phyloP scores from a whole-genome alignment of 2,888 invertebrate species.

The Lycocerus yunnanus region DNA sequence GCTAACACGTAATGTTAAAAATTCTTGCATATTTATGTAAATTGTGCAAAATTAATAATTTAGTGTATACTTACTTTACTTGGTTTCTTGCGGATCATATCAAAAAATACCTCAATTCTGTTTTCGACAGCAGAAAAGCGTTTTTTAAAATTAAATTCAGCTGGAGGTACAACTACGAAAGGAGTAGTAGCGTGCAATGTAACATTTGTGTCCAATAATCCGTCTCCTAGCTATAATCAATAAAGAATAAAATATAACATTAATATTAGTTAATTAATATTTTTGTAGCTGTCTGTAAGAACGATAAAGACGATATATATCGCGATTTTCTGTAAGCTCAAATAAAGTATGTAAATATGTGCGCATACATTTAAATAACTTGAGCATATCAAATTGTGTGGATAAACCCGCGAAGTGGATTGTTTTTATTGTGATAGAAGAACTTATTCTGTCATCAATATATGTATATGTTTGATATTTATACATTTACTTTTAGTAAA shows the following conservation, averaged over 20 bases:
- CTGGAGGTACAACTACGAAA: conserved; percentile 67
- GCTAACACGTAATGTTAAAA: too few relatives aligned
- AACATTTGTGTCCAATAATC: conserved; percentile 60
- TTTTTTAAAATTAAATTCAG: conserved; percentile 68
- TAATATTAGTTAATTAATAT: conserved; percentile 16
- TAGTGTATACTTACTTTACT: conserved; percentile 41
- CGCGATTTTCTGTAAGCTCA: conserved; percentile 19
- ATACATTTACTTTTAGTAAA: not conserved
- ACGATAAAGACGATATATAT: conserved; percentile 13
- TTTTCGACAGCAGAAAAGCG: conserved; percentile 71
- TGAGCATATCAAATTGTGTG: conserved; percentile 40
- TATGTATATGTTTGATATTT: not conserved
- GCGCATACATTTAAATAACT: conserved; percentile 48
- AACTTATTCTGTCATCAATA: conserved; percentile 23
- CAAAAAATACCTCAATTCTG: conserved; percentile 65
- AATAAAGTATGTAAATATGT: conserved; percentile 46
- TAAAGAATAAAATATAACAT: conserved; percentile 1
- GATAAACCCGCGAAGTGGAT: conserved; percentile 40
- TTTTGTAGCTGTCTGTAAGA: conserved; percentile 13
- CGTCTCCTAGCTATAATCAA: conserved; percentile 62
- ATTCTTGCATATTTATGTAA: too few relatives aligned
- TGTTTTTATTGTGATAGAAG: conserved; percentile 37
- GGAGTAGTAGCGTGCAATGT: conserved; percentile 63
- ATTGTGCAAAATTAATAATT: not conserved
- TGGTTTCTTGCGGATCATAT: conserved; percentile 42